phyloP scores from a whole-genome alignment of 2,888 invertebrate genomes.

The Drosophila nigricruria region DNA sequence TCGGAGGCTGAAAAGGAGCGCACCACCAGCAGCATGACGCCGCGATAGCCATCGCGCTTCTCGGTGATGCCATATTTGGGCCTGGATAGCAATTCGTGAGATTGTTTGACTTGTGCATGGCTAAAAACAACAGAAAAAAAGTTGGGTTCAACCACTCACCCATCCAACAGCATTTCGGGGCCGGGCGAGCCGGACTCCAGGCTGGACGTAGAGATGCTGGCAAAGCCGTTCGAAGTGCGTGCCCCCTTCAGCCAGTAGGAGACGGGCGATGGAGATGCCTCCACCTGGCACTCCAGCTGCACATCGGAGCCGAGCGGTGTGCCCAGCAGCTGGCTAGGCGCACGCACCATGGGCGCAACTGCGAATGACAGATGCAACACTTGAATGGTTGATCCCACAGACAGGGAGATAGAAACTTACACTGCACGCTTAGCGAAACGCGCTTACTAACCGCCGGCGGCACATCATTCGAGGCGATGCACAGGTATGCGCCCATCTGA shows the following conservation, averaged over 20 bases:
- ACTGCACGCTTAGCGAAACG: constrained; percentile 94
- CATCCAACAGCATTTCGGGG: constrained; percentile 92
- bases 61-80: constrained; percentile 85
- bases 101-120: background rate
- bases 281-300: constrained; percentile 94
- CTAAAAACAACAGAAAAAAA: background rate
- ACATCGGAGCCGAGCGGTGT: constrained; percentile 95
- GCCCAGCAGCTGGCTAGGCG: constrained; percentile 94
- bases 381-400: background rate
- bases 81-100: constrained; percentile 51
- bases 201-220: constrained; percentile 76
- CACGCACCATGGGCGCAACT: constrained; percentile 96
- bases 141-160: constrained; percentile 86
- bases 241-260: constrained; percentile 86
- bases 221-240: constrained; percentile 83
- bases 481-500: constrained; percentile 96
- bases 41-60: constrained; percentile 85
- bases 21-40: constrained; percentile 84
- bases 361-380: background rate
- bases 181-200: constrained; percentile 84
- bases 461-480: constrained; percentile 96
- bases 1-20: constrained; percentile 87
- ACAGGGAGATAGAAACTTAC: constrained; percentile 87
- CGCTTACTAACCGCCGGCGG: constrained; percentile 96
- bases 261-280: constrained; percentile 90